These are phyloP conservation scores for Eriocheir sinensis DNA, from an alignment of 1,140 invertebrate genomes.

Conservation along the genomic window DNA sequence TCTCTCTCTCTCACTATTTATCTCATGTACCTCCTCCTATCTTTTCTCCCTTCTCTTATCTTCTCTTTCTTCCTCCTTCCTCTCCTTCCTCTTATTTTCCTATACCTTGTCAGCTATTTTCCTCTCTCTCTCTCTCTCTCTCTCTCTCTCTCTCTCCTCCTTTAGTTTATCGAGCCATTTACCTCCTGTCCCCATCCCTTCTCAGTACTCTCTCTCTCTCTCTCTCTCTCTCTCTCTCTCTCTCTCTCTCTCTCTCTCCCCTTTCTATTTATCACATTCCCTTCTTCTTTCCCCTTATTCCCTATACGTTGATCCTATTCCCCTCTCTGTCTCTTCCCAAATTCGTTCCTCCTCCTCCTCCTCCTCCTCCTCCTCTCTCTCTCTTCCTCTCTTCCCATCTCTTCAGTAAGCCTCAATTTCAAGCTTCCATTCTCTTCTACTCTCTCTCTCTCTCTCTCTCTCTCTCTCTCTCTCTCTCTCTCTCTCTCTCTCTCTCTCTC, in stretches of 20 bases:
- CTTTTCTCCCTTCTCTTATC: background rate
- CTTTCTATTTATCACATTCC: too few species aligned
- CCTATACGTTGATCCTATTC: too few species aligned
- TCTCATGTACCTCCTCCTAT: background rate
- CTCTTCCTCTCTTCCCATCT: background rate
- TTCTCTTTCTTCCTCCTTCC: background rate
- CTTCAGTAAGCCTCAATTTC: too few species aligned
- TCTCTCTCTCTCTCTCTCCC: slow-evolving; percentile 10
- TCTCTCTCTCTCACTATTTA: slow-evolving; percentile 7
- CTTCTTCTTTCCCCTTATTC: too few species aligned
- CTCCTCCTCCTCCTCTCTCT: background rate
- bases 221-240: background rate
- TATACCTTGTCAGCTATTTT: background rate
- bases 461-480: background rate
- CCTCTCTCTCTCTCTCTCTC: background rate
- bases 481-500: background rate
- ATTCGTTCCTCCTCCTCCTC: background rate
- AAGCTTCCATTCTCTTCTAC: background rate
- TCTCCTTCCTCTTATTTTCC: background rate
- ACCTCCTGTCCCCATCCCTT: too few species aligned
- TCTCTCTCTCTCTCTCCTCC: background rate
- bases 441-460: slow-evolving; percentile 17
- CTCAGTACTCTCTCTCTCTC: background rate
- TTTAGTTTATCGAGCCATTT: background rate
- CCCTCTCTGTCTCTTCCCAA: background rate